phyloP scores from a whole-genome alignment of 2,113 vertebrate species.

The Peromyscus leucopus region DNA sequence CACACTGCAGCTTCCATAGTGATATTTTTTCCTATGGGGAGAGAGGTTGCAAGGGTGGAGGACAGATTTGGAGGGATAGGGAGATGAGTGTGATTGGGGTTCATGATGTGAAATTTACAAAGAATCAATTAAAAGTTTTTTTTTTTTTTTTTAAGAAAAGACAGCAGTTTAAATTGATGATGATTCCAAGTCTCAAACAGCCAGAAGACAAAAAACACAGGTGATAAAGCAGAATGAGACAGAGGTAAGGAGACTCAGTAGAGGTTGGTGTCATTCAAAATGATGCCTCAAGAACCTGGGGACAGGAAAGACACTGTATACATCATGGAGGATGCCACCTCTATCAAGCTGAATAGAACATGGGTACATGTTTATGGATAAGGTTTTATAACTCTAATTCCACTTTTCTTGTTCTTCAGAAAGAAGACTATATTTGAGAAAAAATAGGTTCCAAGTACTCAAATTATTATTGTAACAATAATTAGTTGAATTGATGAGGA shows the following conservation, averaged over 20 bases:
- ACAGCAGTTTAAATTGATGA: neutral
- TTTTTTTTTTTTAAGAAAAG: neutral
- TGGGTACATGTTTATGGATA: neutral
- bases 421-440: neutral
- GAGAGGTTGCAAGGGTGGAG: too few relatives aligned
- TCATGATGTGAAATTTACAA: too few relatives aligned
- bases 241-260: neutral
- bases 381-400: neutral
- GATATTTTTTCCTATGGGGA: too few relatives aligned
- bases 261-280: neutral
- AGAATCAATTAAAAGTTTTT: too few relatives aligned
- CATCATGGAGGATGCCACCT: neutral
- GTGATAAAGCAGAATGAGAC: neutral
- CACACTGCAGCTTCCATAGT: too few relatives aligned
- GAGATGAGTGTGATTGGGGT: too few relatives aligned
- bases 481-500: neutral
- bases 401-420: slow-evolving; percentile 12
- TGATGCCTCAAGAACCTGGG: neutral
- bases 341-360: neutral
- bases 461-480: slow-evolving; percentile 22
- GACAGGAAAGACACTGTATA: neutral
- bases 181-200: neutral
- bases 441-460: neutral
- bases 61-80: too few relatives aligned
- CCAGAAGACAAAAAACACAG: neutral